Base-by-base conservation (phyloP, 2,888 invertebrate species). In the Diploptera punctata region DNA sequence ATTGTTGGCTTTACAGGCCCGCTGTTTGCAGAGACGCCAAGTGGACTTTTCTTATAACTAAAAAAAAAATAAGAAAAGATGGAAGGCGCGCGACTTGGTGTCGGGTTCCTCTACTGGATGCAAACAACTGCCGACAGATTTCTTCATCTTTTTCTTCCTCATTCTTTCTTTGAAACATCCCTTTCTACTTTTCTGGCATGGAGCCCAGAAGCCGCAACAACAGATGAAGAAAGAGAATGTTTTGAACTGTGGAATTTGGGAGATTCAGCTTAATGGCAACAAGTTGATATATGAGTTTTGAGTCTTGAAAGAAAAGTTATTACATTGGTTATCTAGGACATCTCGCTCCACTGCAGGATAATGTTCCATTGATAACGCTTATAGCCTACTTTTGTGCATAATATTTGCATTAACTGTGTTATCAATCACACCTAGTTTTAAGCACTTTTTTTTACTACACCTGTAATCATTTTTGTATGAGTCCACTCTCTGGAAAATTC, bases 11-110 rank as follows among this genome's bases (percentile, higher is more conserved):
- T 44, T 65, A 4, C 69, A 18, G 47, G 54, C 54, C n/a, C 26
- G 43, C 60, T 69, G 69, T 69, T 69, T 69, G 69, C 68, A 52
- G 54, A 57, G 68, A 57, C 68, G 68, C 57, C 69, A 54, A 65
- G 65, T 65, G 65, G 65, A 65, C 65, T 47, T 47, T 62, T 47
- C 65, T 65, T 65, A 65, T 65, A 44, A 26, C 44, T 18, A 57
- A 57, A 33, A 33, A 33, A 33, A n/a, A 52, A 52, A 52, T 52
- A 52, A 57, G 57, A 29, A 57, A 57, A 57, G 29, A 57, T 57
- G 65, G 44, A 44, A 44, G 52, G 3, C 24, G 24, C 44, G 47
- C 44, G 65, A 65, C 65, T 43, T 43, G 65, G 65, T 65, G 65
- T 65, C 65, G 65, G 47, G 65, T 65, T 65, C n/a, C 65, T 13